These are phyloP conservation scores for Drosophila biarmipes DNA, from an alignment of 1,140 invertebrate species.

Conservation along the genomic window DNA sequence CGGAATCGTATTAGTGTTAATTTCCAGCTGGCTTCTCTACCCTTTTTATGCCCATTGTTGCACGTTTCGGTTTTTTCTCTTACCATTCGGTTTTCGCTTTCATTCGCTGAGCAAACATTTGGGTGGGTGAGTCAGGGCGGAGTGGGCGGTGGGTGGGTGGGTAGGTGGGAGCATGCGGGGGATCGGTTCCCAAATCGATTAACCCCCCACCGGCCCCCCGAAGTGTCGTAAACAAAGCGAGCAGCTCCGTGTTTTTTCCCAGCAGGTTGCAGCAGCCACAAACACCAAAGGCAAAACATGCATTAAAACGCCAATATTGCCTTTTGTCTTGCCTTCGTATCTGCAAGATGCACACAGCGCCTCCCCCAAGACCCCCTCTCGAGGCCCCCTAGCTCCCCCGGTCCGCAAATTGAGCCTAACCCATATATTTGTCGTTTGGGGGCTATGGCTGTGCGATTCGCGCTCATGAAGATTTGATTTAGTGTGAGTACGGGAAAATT, in stretches of 20 bases:
- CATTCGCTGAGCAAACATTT: constrained; percentile 59
- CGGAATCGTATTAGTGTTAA: constrained; percentile 69
- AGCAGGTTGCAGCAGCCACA: constrained; percentile 73
- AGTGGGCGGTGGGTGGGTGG: neutral
- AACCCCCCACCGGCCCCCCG: constrained; percentile 22
- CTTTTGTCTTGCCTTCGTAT: constrained; percentile 62
- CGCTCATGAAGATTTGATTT: constrained; percentile 82
- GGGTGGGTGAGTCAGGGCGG: neutral
- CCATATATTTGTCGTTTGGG: constrained; percentile 80
- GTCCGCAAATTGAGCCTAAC: constrained; percentile 73
- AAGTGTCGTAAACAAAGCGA: constrained; percentile 65
- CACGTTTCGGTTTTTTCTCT: constrained; percentile 57
- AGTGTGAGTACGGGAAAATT: constrained; percentile 60
- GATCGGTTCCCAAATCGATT: constrained; percentile 68
- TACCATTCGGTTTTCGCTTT: constrained; percentile 55
- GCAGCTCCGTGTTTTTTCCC: constrained; percentile 60
- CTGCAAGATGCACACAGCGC: constrained; percentile 48
- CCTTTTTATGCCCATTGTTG: constrained; percentile 57
- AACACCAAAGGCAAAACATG: constrained; percentile 69
- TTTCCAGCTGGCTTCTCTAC: constrained; percentile 58
- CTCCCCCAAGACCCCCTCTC: constrained; percentile 5
- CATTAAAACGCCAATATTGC: constrained; percentile 63
- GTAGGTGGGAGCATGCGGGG: constrained; percentile 4
- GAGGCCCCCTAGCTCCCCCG: neutral
- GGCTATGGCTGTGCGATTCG: constrained; percentile 12